Base-by-base conservation (phyloP, 2,113 vertebrate genomes). In the Neofelis nebulosa region DNA sequence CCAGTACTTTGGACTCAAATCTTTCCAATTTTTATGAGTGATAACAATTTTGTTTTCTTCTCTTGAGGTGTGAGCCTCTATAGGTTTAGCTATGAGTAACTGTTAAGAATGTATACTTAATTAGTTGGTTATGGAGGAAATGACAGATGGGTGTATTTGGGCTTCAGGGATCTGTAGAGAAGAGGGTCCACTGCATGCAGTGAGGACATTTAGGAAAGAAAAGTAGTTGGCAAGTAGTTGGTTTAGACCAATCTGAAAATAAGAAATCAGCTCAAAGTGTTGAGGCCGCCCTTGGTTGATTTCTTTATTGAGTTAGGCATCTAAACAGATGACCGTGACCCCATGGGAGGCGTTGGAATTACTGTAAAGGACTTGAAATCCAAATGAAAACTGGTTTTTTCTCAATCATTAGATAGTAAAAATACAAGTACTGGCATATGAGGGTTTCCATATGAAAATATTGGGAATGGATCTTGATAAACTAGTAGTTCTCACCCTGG, bases 11-110 rank as follows among this genome's bases (percentile, higher is more conserved):
- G 76, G 48, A 65, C 76, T 94, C 61, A 89, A 29, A 96, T 96
- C 45, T 92, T 96, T 90, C 45, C 81, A 76, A 71, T 82, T 33
- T 21, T 31, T 29, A 4, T 36, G 55, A 61, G 66, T 93, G 69
- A 73, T 55, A 73, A 57, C 33, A 31, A 29, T 83, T 98, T 95
- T 81, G 9, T 95, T 90, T 95, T 92, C 65, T 94, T 92, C n/a
- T 73, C 0, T 41, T 94, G 36, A 96, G 31, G 41, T 73, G 12
- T 71, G 3, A 80, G 19, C 69, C 52, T 85, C 12, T 76, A 12
- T 88, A 93, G 55, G 74, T 27, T 95, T 92, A 97, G 50, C 23
- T 66, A 33, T 87, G 81, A 95, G 29, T 88, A 87, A 52, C 38
- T 61, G 36, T 65, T 84, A 88, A 52, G 61, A 76, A 45, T 85